Conservation (phyloP, 2,888 invertebrate species). For the Drosophila parthenogenetica region DNA sequence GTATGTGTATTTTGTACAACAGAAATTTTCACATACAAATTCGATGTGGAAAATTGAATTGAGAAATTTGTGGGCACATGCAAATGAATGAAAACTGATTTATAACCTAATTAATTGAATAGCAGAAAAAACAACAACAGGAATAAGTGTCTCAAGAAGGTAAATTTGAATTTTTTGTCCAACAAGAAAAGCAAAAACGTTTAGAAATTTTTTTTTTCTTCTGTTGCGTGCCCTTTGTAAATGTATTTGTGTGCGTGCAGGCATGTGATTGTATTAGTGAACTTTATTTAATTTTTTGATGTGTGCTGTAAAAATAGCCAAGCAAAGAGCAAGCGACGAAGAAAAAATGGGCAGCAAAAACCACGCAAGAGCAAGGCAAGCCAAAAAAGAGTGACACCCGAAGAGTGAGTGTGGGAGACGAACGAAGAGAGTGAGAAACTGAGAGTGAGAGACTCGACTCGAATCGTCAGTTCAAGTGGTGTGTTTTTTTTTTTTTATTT, state of each 20-base stretch:
- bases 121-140: conserved; percentile 8
- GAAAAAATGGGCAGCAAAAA: conserved; percentile 55
- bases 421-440: conserved; percentile 21
- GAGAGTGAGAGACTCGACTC: conserved; percentile 20
- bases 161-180: conserved; percentile 36
- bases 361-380: conserved; percentile 41
- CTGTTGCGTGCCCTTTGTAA: conserved; percentile 58
- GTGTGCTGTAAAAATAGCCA: conserved; percentile 75
- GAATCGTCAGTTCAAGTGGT: conserved; percentile 44
- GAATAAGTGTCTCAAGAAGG: conserved; percentile 39
- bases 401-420: conserved; percentile 47
- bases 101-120: conserved; percentile 19
- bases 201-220: conserved; percentile 47
- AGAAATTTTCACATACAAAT: conserved; percentile 57
- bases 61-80: conserved; percentile 31
- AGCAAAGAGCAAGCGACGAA: conserved; percentile 47
- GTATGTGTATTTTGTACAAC: conserved; percentile 46
- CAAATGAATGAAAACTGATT: conserved; percentile 55
- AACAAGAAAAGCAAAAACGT: conserved; percentile 38
- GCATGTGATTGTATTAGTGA: conserved; percentile 44
- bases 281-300: conserved; percentile 65
- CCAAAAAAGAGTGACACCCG: conserved; percentile 38
- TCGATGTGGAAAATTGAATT: conserved; percentile 56
- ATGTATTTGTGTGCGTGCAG: conserved; percentile 40
- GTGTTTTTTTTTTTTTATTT: conserved; percentile 50